phyloP scores from a whole-genome alignment of 2,888 invertebrate genomes.

The Heliconius ismenius region DNA sequence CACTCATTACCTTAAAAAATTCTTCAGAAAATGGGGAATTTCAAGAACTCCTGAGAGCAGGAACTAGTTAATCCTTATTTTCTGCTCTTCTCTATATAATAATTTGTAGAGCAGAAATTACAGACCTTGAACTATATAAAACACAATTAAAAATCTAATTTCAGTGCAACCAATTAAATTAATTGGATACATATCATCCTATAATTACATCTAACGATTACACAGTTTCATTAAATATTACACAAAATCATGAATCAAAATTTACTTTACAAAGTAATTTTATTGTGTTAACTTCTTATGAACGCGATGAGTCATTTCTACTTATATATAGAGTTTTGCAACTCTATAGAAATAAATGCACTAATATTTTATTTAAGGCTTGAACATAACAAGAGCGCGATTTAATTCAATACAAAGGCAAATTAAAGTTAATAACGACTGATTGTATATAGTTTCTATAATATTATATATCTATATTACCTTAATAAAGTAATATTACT shows the following conservation, averaged over 20 bases:
- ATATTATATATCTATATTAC: not conserved
- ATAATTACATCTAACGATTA: not conserved
- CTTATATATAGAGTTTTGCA: not conserved
- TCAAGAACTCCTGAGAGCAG: not conserved
- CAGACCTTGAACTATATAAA: slow-evolving; percentile 39
- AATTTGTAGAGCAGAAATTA: not conserved
- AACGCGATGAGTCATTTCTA: slow-evolving; percentile 1
- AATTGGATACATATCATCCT: not conserved
- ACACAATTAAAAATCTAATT: slow-evolving; percentile 4
- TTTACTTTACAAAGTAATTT: slow-evolving; percentile 14
- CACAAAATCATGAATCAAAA: slow-evolving; percentile 5
- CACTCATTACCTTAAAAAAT: no score
- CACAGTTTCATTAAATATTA: not conserved
- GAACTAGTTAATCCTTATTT: not conserved
- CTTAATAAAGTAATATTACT: no score
- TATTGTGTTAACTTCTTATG: slow-evolving; percentile 17
- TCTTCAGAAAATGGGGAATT: no score
- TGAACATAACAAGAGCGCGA: not conserved
- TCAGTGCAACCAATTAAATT: not conserved
- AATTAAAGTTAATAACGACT: slow-evolving; percentile 4
- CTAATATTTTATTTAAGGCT: not conserved
- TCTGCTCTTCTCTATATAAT: not conserved
- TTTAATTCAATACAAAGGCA: slow-evolving; percentile 9
- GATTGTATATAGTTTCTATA: not conserved
- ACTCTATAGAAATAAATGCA: not conserved